Evolutionary conservation across 2,797 vertebrate genomes (phyloP), one percentile per base, ranked within the genome.

Genomic region (Pagetopsis macropterus): DNA sequence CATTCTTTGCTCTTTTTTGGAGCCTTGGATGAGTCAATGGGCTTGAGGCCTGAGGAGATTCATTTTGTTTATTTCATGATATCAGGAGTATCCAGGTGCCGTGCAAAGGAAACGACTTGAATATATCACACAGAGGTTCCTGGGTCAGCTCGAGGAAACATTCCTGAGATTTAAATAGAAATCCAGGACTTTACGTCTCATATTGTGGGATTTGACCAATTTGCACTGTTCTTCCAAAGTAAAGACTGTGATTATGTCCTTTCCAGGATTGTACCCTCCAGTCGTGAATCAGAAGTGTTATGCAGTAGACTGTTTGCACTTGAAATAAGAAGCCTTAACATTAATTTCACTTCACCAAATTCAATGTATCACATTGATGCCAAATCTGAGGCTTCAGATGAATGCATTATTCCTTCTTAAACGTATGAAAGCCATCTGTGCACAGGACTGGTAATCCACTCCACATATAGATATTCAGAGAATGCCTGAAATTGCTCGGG

Each of bases 341-440:
- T 57, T 7, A 87, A 78, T 85, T 84, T 83, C 17, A 58, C 40
- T 80, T 17, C 19, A 83, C 81, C 87, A 81, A 79, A 78, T 78
- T 81, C 71, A 78, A 87, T 63, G 73, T 44, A 55, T 78, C 63
- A 14, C 51, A 64, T 51, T 63, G 37, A 61, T 79, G 82, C 79
- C 78, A 84, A 87, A 83, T 71, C 70, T 68, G 73, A 82, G 86
- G 82, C 80, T 85, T 90, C 51, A 77, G 55, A 82, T 81, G 67
- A 79, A 86, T 88, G 76, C 76, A 46, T 79, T 71, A 54, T 71
- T 81, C 73, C 69, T 59, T 70, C 73, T 83, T 84, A 78, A 81
- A 82, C 76, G 65, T 74, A 92, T 89, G 81, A 64, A 90, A 91
- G 73, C 79, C 91, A 90, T 92, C 79, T 91, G 88, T 78, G 54